Percentiles rank a stretch among this genome's conserved stretches.
Evolutionary conservation across 2,797 vertebrate species (phyloP).

Genomic region (Toxotes lorentzi): DNA sequence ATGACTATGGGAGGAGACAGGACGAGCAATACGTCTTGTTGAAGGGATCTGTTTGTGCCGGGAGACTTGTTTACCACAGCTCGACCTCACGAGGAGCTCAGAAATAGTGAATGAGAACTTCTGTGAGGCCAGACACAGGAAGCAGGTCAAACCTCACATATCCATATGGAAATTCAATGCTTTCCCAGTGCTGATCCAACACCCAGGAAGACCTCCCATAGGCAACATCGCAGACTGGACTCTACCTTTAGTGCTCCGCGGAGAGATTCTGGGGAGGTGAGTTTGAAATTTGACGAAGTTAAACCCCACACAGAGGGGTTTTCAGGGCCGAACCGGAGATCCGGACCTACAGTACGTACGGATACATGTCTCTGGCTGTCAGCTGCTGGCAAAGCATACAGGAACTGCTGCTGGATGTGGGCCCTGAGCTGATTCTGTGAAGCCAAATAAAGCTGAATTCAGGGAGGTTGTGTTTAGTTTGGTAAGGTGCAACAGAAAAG

Average conservation of each 20-base stretch:
- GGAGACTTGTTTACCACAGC: slow-evolving; percentile 40
- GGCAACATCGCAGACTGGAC: not conserved
- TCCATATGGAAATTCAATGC: slow-evolving; percentile 63
- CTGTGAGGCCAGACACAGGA: slow-evolving; percentile 37
- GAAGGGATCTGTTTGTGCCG: slow-evolving; percentile 34
- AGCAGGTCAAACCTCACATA: slow-evolving; percentile 56
- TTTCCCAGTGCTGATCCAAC: slow-evolving; percentile 36
- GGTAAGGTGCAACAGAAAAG: slow-evolving; percentile 43
- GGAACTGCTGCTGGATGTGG: slow-evolving; percentile 69
- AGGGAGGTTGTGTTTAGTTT: slow-evolving; percentile 62
- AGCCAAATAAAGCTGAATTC: slow-evolving; percentile 62
- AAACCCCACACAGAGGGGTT: slow-evolving; percentile 45
- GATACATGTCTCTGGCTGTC: slow-evolving; percentile 32
- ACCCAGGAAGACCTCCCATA: slow-evolving; percentile 73
- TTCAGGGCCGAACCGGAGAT: slow-evolving; percentile 56
- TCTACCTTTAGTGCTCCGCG: slow-evolving; percentile 14
- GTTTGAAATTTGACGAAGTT: slow-evolving; percentile 13
- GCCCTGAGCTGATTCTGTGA: slow-evolving; percentile 16
- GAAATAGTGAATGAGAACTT: slow-evolving; percentile 36
- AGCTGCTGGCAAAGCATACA: slow-evolving; percentile 40
- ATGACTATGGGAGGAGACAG: slow-evolving; percentile 34
- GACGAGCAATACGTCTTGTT: not conserved
- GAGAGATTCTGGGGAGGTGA: slow-evolving; percentile 35
- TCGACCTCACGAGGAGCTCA: slow-evolving; percentile 6
- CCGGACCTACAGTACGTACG: slow-evolving; percentile 51